Evolutionary conservation across 2,113 vertebrate genomes (phyloP).

Genomic region (Natator depressus): DNA sequence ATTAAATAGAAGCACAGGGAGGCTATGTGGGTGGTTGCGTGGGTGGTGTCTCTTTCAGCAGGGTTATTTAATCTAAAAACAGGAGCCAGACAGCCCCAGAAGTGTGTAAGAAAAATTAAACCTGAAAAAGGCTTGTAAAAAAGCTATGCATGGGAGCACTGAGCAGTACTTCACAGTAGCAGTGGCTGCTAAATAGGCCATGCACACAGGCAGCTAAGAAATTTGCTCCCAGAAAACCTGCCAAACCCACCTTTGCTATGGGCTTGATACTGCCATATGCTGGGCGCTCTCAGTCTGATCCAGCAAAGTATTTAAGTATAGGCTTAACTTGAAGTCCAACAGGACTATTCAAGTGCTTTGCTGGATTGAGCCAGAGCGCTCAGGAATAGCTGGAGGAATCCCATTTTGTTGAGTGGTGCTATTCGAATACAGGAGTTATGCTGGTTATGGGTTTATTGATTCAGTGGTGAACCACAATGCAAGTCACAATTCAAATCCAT

Average conservation of each 20-base stretch:
- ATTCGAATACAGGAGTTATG: not conserved
- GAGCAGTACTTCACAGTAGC: not conserved
- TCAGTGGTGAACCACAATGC: not conserved
- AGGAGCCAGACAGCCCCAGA: accelerated
- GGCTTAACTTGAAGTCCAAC: not conserved
- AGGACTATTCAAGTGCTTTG: not conserved
- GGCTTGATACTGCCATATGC: not conserved
- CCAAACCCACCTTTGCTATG: not conserved
- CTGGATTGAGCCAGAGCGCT: not conserved
- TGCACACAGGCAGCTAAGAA: not conserved
- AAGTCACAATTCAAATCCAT: not conserved
- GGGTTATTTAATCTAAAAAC: not conserved
- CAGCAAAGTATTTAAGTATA: not conserved
- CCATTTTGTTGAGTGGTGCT: not conserved
- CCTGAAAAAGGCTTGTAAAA: not conserved
- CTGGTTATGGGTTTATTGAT: not conserved
- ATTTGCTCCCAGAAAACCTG: not conserved
- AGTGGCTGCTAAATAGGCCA: not conserved
- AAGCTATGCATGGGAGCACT: not conserved
- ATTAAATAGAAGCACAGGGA: not conserved
- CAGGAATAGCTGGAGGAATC: not conserved
- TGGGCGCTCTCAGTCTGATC: not conserved
- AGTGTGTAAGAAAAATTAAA: not conserved
- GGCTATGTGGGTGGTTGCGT: not conserved
- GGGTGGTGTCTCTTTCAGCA: not conserved